Conservation (phyloP, 1,140 invertebrate genomes). For the Sweltsa coloradensis region DNA sequence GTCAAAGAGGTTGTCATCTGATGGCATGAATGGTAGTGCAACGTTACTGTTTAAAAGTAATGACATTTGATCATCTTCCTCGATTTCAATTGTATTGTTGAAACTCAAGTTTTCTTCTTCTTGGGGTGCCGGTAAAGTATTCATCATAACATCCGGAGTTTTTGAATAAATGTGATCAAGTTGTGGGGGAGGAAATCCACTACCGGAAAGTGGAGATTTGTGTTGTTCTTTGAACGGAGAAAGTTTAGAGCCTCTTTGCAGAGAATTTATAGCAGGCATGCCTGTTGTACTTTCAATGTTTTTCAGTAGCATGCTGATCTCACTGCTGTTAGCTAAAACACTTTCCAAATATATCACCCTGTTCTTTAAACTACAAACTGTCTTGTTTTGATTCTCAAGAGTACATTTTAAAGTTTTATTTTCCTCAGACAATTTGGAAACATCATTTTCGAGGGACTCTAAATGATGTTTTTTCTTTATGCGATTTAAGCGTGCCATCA, state of each 20-base stretch:
- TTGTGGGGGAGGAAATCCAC: no score
- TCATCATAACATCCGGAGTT: no score
- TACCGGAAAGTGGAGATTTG: no score
- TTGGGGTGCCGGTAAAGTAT: no score
- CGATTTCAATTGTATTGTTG: no score
- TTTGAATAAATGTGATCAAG: no score
- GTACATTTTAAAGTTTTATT: constrained; percentile 33
- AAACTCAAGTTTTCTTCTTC: no score
- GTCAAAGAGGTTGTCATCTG: background rate
- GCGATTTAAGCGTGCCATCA: constrained; percentile 43
- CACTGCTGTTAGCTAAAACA: constrained; percentile 36
- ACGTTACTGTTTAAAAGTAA: background rate
- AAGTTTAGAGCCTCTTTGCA: background rate
- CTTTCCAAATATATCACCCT: constrained; percentile 38
- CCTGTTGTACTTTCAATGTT: constrained; percentile 28
- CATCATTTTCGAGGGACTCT: constrained; percentile 36
- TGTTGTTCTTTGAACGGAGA: no score
- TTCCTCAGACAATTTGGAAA: constrained; percentile 29
- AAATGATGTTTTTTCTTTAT: constrained; percentile 42
- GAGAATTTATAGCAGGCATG: constrained; percentile 17
- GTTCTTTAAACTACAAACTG: constrained; percentile 31
- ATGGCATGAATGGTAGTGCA: background rate
- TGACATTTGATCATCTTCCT: no score
- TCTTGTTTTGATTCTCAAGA: constrained; percentile 31
- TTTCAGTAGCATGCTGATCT: constrained; percentile 32